Evolutionary conservation across 2,888 invertebrate genomes (phyloP).

Genomic region (Urechis unicinctus): DNA sequence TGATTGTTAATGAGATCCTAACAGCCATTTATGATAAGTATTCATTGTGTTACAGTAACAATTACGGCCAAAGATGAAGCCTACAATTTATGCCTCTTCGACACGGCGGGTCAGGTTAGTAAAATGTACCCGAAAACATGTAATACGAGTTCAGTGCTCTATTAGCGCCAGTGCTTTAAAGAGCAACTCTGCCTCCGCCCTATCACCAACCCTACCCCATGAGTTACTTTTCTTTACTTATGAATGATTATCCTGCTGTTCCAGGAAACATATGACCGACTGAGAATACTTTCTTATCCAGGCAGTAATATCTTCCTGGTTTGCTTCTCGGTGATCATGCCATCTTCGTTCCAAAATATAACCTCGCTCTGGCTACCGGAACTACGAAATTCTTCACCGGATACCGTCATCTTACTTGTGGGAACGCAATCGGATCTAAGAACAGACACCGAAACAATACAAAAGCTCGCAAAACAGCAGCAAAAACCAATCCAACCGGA

Average conservation of each 20-base stretch:
- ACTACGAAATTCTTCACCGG: constrained; percentile 55
- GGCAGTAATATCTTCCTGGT: constrained; percentile 87
- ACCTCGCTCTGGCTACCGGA: constrained; percentile 82
- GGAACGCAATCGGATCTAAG: constrained; percentile 61
- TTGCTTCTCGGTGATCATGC: constrained; percentile 85
- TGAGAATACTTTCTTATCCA: constrained; percentile 84
- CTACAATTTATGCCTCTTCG: too few species aligned
- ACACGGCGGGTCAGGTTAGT: too few species aligned
- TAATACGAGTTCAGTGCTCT: too few species aligned
- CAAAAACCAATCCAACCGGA: constrained; percentile 65
- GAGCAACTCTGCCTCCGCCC: too few species aligned
- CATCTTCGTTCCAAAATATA: constrained; percentile 78
- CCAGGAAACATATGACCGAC: constrained; percentile 82
- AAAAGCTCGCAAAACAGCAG: constrained; percentile 56
- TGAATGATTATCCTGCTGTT: background rate
- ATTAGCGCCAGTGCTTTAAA: too few species aligned
- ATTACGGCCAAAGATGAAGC: too few species aligned
- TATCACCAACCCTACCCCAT: too few species aligned
- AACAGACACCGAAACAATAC: constrained; percentile 52
- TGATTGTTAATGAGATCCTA: too few species aligned
- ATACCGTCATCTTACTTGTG: constrained; percentile 58
- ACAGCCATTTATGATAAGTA: too few species aligned
- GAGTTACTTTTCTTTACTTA: too few species aligned
- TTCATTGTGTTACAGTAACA: too few species aligned
- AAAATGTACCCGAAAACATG: too few species aligned